Percentiles rank a stretch among this genome's conserved stretches.
phyloP scores from a whole-genome alignment of 53 echinoderm and acorn worm species.

The Stichopus horrens region DNA sequence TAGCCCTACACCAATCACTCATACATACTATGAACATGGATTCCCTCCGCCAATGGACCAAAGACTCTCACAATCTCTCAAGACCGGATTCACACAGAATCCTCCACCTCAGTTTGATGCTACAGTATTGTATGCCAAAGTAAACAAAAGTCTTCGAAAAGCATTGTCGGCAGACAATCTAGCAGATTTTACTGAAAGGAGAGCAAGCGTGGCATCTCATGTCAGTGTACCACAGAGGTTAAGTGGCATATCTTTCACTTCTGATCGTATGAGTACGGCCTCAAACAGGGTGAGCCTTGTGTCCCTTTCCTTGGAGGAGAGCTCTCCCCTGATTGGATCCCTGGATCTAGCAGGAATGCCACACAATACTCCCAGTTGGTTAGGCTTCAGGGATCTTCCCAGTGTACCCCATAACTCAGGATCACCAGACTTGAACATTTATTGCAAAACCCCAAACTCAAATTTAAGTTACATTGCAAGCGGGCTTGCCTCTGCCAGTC shows the following conservation, averaged over 20 bases:
- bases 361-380: conserved; percentile 60
- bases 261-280: conserved; percentile 36
- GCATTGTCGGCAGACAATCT: conserved; percentile 69
- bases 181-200: conserved; percentile 22
- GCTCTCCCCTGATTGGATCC: conserved; percentile 76
- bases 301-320: conserved; percentile 48
- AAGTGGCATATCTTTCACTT: conserved; percentile 47
- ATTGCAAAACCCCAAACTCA: conserved; percentile 55
- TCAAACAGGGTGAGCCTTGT: conserved; percentile 24
- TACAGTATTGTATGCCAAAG: conserved; percentile 24
- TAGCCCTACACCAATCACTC: conserved; percentile 56
- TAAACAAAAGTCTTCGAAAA: conserved; percentile 44
- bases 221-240: conserved; percentile 28
- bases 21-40: conserved; percentile 77
- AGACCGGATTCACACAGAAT: conserved; percentile 4
- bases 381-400: conserved; percentile 66
- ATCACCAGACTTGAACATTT: conserved; percentile 69
- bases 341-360: conserved; percentile 71
- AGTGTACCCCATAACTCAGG: conserved; percentile 61
- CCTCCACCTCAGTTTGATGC: conserved; percentile 51
- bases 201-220: conserved; percentile 21
- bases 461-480: neutral
- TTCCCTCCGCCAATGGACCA: neutral
- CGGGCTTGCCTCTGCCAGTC: conserved; percentile 11
- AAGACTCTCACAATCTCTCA: neutral